phyloP scores from a whole-genome alignment of 2,888 invertebrate genomes.

The Clunio marinus region DNA sequence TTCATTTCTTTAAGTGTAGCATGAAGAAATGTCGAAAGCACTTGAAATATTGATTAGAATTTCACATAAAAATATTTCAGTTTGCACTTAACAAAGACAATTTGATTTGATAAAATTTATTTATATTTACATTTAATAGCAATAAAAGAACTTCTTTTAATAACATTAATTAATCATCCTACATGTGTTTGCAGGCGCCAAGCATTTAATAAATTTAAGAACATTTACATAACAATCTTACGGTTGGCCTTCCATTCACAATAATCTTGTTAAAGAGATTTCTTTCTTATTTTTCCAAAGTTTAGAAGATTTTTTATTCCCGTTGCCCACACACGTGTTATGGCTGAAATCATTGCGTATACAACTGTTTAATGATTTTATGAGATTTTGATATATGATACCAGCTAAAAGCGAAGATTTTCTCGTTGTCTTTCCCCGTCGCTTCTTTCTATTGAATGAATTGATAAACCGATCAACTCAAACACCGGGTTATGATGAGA shows the following conservation, averaged over 20 bases:
- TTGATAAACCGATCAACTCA: slow-evolving; percentile 11
- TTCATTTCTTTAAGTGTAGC: no score
- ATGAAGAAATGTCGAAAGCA: no score
- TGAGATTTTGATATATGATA: slow-evolving; percentile 37
- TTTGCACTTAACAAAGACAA: no score
- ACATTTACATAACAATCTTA: slow-evolving; percentile 33
- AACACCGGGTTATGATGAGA: not conserved
- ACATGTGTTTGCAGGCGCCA: slow-evolving; percentile 33
- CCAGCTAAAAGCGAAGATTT: slow-evolving; percentile 14
- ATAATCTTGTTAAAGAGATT: slow-evolving; percentile 36
- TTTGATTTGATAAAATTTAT: no score
- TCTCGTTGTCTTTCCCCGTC: not conserved
- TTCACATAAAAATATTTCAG: no score
- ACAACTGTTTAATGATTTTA: slow-evolving; percentile 38
- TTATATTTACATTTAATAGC: no score
- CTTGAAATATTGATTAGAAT: no score
- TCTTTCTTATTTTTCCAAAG: slow-evolving; percentile 8
- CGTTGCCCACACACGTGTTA: slow-evolving; percentile 39
- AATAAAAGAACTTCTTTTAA: no score
- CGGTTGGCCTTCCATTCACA: slow-evolving; percentile 24
- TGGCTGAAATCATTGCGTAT: slow-evolving; percentile 7
- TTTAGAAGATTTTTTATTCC: slow-evolving; percentile 21
- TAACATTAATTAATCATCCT: no score
- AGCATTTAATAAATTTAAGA: slow-evolving; percentile 18
- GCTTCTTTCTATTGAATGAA: not conserved